These are phyloP conservation scores for Halcyon smyrnensis DNA, from an alignment of 2,797 vertebrate species.

Conservation along the genomic window DNA sequence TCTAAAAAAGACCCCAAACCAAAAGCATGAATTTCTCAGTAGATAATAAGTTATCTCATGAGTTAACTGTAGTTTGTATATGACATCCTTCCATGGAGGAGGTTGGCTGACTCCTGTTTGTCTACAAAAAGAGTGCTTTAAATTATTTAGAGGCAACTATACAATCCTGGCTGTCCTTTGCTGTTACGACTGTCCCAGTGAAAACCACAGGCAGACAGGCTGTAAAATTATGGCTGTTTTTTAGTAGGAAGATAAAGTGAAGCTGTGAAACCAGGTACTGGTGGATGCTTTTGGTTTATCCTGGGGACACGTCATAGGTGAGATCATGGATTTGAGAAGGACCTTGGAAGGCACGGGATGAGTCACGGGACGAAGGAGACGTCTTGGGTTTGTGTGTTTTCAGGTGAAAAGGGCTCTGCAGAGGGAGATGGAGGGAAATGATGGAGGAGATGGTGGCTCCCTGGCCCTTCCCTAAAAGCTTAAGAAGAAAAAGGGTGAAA, in stretches of 20 bases:
- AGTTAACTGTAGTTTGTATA: neutral
- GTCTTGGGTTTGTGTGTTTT: neutral
- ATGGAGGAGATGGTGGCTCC: neutral
- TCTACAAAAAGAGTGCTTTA: neutral
- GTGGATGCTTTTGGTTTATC: neutral
- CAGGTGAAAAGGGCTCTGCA: neutral
- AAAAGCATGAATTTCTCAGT: neutral
- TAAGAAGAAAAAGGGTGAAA: neutral
- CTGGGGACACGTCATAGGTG: accelerated
- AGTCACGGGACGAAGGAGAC: neutral
- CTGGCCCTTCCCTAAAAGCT: neutral
- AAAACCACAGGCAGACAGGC: neutral
- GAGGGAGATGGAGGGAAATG: neutral
- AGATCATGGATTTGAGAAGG: neutral
- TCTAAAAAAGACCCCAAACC: neutral
- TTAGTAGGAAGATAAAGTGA: neutral
- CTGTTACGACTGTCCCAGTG: neutral
- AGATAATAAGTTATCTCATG: neutral
- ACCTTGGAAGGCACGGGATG: neutral
- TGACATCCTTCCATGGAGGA: neutral
- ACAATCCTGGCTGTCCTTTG: neutral
- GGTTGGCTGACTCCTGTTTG: neutral
- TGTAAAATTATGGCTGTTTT: neutral
- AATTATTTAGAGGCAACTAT: neutral
- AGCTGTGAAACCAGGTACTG: neutral